Conservation (phyloP, 1,140 invertebrate species). For the Temnothorax nylanderi region DNA sequence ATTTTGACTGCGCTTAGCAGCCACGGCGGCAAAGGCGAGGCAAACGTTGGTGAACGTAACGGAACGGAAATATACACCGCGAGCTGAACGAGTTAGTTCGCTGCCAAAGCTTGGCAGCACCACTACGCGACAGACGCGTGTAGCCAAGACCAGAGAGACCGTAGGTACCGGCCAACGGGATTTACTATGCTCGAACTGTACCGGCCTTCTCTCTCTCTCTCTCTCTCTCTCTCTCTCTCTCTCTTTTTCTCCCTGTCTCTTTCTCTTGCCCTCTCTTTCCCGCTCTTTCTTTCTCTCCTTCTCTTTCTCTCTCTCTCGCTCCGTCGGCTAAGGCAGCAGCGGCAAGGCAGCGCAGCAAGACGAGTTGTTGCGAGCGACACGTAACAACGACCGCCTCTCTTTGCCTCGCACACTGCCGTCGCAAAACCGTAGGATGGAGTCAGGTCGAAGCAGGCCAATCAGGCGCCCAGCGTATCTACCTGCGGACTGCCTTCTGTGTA, state of each 20-base stretch:
- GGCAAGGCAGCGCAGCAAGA: conserved; percentile 61
- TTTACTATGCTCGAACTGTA: conserved; percentile 79
- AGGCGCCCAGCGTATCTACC: conserved; percentile 83
- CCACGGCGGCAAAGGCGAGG: conserved; percentile 34
- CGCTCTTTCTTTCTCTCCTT: conserved; percentile 40
- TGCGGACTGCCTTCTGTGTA: conserved; percentile 82
- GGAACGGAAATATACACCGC: conserved; percentile 81
- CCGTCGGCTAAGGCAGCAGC: conserved; percentile 38
- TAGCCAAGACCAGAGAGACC: conserved; percentile 63
- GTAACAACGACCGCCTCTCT: conserved; percentile 73
- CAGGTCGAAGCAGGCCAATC: conserved; percentile 83
- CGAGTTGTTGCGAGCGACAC: conserved; percentile 66
- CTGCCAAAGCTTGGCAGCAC: conserved; percentile 78
- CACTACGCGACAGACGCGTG: conserved; percentile 66
- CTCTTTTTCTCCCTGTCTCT: conserved; percentile 12
- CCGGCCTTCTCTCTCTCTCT: conserved; percentile 61
- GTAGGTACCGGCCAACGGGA: conserved; percentile 78
- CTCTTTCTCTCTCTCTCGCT: conserved; percentile 4
- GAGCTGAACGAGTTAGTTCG: conserved; percentile 67
- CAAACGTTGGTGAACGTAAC: conserved; percentile 70
- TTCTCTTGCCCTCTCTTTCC: conserved; percentile 14
- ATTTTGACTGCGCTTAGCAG: conserved; percentile 53
- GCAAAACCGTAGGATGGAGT: conserved; percentile 71
- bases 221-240: conserved; percentile 36
- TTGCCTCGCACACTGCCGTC: conserved; percentile 61